Conservation (phyloP, 2,113 vertebrate genomes). For the Cercopithecus mona region DNA sequence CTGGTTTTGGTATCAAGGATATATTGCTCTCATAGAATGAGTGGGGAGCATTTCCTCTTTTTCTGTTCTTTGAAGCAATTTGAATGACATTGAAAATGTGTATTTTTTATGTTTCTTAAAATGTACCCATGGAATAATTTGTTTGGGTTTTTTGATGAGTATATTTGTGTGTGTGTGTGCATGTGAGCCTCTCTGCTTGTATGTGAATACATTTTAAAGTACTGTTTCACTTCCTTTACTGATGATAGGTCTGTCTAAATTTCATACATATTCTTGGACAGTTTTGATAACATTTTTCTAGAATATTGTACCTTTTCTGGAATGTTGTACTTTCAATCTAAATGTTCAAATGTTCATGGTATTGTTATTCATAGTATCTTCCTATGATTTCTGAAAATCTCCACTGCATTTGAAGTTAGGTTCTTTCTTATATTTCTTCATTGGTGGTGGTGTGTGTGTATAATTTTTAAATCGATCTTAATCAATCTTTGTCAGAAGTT, state of each 20-base stretch:
- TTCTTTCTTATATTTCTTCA: conserved; percentile 4
- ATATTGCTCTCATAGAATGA: neutral
- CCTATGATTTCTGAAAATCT: conserved; percentile 38
- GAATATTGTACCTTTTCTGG: neutral
- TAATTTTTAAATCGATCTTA: conserved; percentile 20
- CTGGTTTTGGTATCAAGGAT: neutral
- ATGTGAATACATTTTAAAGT: conserved; percentile 24
- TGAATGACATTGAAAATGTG: conserved; percentile 54
- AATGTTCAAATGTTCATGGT: neutral
- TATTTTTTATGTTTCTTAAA: conserved; percentile 27
- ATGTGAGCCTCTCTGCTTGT: neutral
- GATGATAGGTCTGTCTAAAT: neutral
- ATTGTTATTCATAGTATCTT: neutral
- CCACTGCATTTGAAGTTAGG: neutral
- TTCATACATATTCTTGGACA: neutral
- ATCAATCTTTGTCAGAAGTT: neutral
- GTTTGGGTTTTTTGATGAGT: neutral
- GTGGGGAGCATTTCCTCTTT: conserved; percentile 25
- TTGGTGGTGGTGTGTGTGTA: neutral
- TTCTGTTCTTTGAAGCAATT: conserved; percentile 31
- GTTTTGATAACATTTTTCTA: neutral
- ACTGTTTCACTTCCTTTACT: neutral
- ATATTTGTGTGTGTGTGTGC: neutral
- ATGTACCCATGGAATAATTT: conserved; percentile 16
- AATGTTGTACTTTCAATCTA: conserved; percentile 13